A percentile compares a stretch with the other conserved stretches of the same genome.
These are phyloP conservation scores for Teleiodes luculella DNA, from an alignment of 2,888 invertebrate species.

Conservation along the genomic window DNA sequence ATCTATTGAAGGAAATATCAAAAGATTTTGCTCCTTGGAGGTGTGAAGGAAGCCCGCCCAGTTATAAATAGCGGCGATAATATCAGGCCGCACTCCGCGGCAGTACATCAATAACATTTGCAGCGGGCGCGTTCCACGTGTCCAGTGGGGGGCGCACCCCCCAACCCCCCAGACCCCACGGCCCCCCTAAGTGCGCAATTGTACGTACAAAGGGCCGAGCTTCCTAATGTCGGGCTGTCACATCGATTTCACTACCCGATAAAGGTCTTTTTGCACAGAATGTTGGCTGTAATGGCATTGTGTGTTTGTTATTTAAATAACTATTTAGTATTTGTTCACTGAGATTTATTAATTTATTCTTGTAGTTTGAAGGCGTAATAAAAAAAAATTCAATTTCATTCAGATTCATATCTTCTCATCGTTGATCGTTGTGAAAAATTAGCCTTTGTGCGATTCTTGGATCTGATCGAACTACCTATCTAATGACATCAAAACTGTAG, in stretches of 20 bases:
- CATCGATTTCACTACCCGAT: slow-evolving; percentile 8
- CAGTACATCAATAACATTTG: slow-evolving; percentile 15
- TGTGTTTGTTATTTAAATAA: too few species aligned
- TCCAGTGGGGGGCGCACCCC: slow-evolving; percentile 3
- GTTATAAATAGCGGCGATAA: slow-evolving; percentile 32
- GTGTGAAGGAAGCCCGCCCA: not conserved
- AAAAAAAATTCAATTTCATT: too few species aligned
- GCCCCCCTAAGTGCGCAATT: slow-evolving; percentile 44
- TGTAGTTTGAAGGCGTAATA: too few species aligned
- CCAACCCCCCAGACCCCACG: slow-evolving; percentile 8
- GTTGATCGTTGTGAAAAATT: too few species aligned
- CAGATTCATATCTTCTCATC: too few species aligned
- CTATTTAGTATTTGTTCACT: too few species aligned
- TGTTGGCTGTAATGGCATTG: not conserved
- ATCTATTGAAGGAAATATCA: too few species aligned
- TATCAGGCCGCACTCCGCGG: slow-evolving; percentile 28
- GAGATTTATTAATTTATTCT: too few species aligned
- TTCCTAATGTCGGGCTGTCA: slow-evolving; percentile 4
- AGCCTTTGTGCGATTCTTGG: too few species aligned
- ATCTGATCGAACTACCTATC: too few species aligned
- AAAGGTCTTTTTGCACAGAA: not conserved
- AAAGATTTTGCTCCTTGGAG: too few species aligned
- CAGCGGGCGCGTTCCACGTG: slow-evolving; percentile 13
- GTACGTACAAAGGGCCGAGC: slow-evolving; percentile 41
- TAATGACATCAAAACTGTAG: too few species aligned